These are phyloP conservation scores for Ammodytes dubius DNA, from an alignment of 2,113 vertebrate species.

Conservation along the genomic window DNA sequence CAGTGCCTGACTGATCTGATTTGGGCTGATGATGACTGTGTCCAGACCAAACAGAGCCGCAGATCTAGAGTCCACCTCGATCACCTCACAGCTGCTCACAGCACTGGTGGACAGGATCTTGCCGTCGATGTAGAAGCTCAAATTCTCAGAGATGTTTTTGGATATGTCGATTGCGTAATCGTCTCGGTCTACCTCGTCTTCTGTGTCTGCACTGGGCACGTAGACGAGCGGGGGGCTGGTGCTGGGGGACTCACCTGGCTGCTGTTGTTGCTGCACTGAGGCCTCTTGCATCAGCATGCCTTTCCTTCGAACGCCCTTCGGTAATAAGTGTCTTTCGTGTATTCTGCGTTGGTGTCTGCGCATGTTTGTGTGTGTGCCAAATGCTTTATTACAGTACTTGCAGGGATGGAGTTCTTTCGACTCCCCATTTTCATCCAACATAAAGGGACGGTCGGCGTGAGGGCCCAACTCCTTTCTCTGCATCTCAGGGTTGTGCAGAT, in stretches of 20 bases:
- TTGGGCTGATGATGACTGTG: conserved; percentile 89
- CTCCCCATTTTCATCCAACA: conserved; percentile 90
- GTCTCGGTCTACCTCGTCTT: conserved; percentile 93
- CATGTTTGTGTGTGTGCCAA: conserved; percentile 98
- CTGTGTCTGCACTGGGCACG: conserved; percentile 92
- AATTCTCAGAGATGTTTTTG: conserved; percentile 97
- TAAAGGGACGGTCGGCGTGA: conserved; percentile 71
- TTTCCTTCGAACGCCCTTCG: conserved; percentile 96
- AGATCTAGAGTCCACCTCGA: conserved; percentile 92
- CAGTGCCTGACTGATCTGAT: conserved; percentile 89
- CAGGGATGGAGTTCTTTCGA: conserved; percentile 93
- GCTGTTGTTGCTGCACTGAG: conserved; percentile 62
- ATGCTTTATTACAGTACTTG: conserved; percentile 97
- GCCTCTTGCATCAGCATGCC: conserved; percentile 89
- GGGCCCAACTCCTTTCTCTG: conserved; percentile 70
- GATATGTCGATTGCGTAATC: conserved; percentile 95
- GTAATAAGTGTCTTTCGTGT: conserved; percentile 95
- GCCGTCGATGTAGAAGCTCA: conserved; percentile 97
- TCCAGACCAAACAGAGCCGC: conserved; percentile 92
- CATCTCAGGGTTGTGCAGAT: conserved; percentile 65
- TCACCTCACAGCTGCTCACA: conserved; percentile 94
- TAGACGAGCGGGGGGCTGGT: conserved; percentile 85
- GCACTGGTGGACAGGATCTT: conserved; percentile 92
- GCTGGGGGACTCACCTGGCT: conserved; percentile 75
- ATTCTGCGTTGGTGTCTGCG: conserved; percentile 95